Evolutionary conservation across 2,888 invertebrate species (phyloP), one percentile per base, ranked within the genome.

Genomic region (Baccha elongata): DNA sequence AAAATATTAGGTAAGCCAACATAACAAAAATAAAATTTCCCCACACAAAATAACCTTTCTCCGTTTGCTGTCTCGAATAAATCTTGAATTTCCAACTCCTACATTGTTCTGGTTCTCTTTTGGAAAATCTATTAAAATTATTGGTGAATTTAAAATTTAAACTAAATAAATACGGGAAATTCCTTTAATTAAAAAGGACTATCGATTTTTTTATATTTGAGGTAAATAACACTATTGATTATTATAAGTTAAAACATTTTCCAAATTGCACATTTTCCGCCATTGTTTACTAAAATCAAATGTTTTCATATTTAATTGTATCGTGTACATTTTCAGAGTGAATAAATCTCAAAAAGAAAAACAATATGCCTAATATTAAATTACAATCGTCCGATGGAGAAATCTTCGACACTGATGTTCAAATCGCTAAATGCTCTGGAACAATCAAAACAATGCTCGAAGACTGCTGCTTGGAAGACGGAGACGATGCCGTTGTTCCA

Each of bases 361-460:
- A 26, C 23, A 40, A 95, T 94, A 98, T 98, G 98, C 97, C 98
- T 37, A 96, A 94, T 87, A 98, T 99, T 86, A 98, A 97, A 89
- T 92, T 99, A 85, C 97, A 98, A 91, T 98, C 98, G 81, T 97
- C 97, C 0, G 98, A 99, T 91, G 97, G 96, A 62, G 98, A 99
- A 90, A 95, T 96, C 21, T 99, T 99, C 89, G 97, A 97, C 86
- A 98, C 99, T 0, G 98, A 99, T 88, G 96, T 98, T 0, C 98
- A 99, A 90, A 98, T 99, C 76, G 99, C 99, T 50, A 97, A 98
- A 92, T 98, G 98, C 91, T 99, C 98, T 0, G 97, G 98, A 13
- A 99, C 99, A 0, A 98, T 99, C 86, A 99, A 98, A 91, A 99
- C 98, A 3, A 99, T 99, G 97, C 93, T 99, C 87, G 99, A 99